Percentiles rank a stretch among this genome's conserved stretches.
Conservation (phyloP, 2,113 vertebrate species). For the Notechis scutatus region DNA sequence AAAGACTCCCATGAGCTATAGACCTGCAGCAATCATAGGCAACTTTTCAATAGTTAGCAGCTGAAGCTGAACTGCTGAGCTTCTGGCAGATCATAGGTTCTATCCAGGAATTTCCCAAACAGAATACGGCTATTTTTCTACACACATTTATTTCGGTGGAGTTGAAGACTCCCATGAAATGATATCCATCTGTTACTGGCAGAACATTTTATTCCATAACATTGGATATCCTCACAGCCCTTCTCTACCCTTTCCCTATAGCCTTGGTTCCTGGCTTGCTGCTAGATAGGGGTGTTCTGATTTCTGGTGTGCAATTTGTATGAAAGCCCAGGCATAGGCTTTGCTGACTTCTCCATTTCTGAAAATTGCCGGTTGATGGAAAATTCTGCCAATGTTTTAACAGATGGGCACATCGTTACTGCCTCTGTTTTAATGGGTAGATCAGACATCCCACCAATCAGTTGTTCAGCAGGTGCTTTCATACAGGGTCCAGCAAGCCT, state of each 20-base stretch:
- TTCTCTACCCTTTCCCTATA: background rate
- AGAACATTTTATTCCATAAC: background rate
- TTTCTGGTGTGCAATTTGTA: background rate
- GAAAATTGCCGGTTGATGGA: background rate
- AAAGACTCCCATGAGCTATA: background rate
- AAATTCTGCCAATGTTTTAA: background rate
- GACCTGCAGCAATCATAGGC: background rate
- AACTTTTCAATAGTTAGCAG: background rate
- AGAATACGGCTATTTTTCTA: background rate
- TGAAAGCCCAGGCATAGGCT: background rate
- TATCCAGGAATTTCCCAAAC: background rate
- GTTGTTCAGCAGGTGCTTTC: background rate
- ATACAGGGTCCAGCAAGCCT: background rate
- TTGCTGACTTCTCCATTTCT: background rate
- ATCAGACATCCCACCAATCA: background rate
- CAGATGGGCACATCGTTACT: background rate
- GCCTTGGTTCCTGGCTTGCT: background rate
- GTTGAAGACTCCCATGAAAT: background rate
- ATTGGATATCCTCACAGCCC: background rate
- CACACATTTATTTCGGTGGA: background rate
- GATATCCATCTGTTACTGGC: background rate
- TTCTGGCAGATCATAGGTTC: background rate
- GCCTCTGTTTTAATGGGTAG: background rate
- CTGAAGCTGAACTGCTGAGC: background rate
- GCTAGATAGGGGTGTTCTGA: background rate